Conservation (phyloP, 2,888 invertebrate species). For the Acholoe squamosa region DNA sequence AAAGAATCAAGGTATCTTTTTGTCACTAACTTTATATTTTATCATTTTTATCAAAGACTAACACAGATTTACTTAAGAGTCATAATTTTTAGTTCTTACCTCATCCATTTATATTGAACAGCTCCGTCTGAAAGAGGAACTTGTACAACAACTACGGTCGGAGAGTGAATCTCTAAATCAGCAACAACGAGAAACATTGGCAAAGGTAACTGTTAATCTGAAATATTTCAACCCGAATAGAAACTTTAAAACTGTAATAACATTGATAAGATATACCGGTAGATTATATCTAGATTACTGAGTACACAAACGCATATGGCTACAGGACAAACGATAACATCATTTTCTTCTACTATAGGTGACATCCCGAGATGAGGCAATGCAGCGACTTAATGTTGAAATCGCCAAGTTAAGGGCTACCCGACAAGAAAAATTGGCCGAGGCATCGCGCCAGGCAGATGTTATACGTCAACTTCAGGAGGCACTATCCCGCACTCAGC, state of each 20-base stretch:
- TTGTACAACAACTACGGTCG: slow-evolving; percentile 76
- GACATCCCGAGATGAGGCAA: slow-evolving; percentile 79
- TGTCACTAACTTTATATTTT: too few species aligned
- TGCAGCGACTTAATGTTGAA: slow-evolving; percentile 79
- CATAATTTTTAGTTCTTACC: too few species aligned
- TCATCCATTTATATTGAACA: slow-evolving; percentile 64
- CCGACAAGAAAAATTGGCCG: slow-evolving; percentile 78
- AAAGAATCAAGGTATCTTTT: too few species aligned
- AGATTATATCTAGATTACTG: neutral
- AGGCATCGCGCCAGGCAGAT: slow-evolving; percentile 78
- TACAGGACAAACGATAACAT: neutral
- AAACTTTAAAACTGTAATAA: neutral
- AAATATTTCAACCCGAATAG: neutral
- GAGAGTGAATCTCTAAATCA: slow-evolving; percentile 78
- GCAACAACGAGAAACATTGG: slow-evolving; percentile 79
- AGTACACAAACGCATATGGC: neutral
- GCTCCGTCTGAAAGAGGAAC: slow-evolving; percentile 79
- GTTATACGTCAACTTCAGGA: slow-evolving; percentile 80
- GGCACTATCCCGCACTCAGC: slow-evolving; percentile 78
- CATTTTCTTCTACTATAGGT: slow-evolving; percentile 71
- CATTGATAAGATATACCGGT: neutral
- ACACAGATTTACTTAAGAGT: too few species aligned
- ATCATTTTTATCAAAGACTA: too few species aligned
- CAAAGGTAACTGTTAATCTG: slow-evolving; percentile 74
- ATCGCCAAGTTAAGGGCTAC: slow-evolving; percentile 78